Conservation (phyloP, 2,113 vertebrate genomes). For the Nycticebus coucang region DNA sequence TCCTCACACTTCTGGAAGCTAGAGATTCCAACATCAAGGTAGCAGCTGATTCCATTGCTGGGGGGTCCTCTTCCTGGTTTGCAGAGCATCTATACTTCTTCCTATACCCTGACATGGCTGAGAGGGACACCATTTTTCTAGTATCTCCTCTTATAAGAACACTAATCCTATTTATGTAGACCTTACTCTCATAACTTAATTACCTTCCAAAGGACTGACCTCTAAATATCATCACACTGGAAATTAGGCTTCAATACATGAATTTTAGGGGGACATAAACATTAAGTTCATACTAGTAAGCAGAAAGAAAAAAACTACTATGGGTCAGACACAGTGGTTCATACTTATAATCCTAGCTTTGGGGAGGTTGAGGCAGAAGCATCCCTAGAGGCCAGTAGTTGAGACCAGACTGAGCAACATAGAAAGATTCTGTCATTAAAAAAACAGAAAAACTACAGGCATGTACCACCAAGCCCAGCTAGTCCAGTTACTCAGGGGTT, state of each 20-base stretch:
- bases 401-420: too few relatives aligned
- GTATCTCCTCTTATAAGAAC: not conserved
- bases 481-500: too few relatives aligned
- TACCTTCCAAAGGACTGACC: not conserved
- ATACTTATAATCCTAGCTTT: too few relatives aligned
- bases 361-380: too few relatives aligned
- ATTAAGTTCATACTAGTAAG: not conserved
- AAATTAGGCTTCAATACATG: not conserved
- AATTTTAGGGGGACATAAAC: not conserved
- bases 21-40: not conserved
- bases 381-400: too few relatives aligned
- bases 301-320: not conserved
- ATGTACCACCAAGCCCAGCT: too few relatives aligned
- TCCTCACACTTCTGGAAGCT: not conserved
- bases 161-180: not conserved
- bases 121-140: not conserved
- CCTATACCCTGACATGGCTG: not conserved
- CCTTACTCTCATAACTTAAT: not conserved
- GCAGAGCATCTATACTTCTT: not conserved
- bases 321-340: too few relatives aligned
- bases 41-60: not conserved
- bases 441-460: too few relatives aligned
- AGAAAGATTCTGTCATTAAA: too few relatives aligned
- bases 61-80: not conserved
- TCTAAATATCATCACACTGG: not conserved